These are phyloP conservation scores for Balanococcus diminutus DNA, from an alignment of 2,888 invertebrate genomes.

Conservation along the genomic window DNA sequence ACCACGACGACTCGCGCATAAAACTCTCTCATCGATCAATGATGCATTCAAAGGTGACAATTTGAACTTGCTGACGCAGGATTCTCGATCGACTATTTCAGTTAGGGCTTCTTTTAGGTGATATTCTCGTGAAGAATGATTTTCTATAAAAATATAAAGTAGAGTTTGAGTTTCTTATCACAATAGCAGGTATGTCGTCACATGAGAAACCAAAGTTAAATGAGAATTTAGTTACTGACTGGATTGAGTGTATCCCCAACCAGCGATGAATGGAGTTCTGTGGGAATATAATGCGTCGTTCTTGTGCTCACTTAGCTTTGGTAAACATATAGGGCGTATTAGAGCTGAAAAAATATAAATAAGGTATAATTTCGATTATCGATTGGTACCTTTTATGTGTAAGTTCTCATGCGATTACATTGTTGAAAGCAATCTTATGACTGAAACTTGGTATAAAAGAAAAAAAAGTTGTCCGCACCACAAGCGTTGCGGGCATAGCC, in stretches of 20 bases:
- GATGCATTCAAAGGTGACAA: constrained; percentile 60
- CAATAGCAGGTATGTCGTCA: too few relatives aligned
- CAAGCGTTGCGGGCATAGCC: too few relatives aligned
- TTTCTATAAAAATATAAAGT: too few relatives aligned
- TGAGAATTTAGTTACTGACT: neutral
- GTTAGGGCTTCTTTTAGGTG: constrained; percentile 74
- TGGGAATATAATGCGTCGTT: neutral
- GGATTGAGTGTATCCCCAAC: neutral
- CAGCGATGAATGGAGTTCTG: neutral
- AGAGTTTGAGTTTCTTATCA: too few relatives aligned
- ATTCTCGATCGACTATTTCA: constrained; percentile 70
- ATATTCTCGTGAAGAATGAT: too few relatives aligned
- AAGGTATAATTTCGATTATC: too few relatives aligned
- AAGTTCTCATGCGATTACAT: too few relatives aligned
- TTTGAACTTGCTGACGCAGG: constrained; percentile 65
- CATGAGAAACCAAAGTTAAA: too few relatives aligned
- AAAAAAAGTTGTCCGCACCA: too few relatives aligned
- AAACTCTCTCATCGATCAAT: constrained; percentile 69
- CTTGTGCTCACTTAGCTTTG: neutral
- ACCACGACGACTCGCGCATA: constrained; percentile 75
- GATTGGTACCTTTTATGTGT: too few relatives aligned
- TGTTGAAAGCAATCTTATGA: too few relatives aligned
- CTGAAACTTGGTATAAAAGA: too few relatives aligned
- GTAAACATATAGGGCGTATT: neutral
- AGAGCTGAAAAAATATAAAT: neutral